These are phyloP conservation scores for Spinibarbus caldwelli DNA, from an alignment of 2,797 vertebrate genomes.

Conservation along the genomic window DNA sequence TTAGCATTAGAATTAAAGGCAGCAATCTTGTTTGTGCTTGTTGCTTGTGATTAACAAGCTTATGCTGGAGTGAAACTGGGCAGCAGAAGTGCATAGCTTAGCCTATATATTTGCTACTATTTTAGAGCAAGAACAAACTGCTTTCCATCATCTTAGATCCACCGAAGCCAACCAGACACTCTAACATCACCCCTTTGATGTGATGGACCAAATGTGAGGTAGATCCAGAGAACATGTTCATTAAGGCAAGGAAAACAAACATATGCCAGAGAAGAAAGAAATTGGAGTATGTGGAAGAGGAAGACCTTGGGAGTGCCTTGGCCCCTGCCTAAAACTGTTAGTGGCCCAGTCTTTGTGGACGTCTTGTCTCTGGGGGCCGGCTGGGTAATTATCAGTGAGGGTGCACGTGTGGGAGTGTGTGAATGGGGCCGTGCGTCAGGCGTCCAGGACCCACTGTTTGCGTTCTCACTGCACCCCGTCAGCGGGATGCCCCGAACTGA, in stretches of 20 bases:
- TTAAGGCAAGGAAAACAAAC: slow-evolving; percentile 74
- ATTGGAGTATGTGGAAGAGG: slow-evolving; percentile 57
- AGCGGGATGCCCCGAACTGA: slow-evolving; percentile 35
- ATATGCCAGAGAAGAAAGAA: slow-evolving; percentile 64
- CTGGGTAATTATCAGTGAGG: slow-evolving; percentile 72
- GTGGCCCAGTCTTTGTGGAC: slow-evolving; percentile 69
- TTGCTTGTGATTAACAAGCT: background rate
- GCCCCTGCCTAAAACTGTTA: slow-evolving; percentile 76
- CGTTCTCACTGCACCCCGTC: slow-evolving; percentile 49
- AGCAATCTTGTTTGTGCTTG: background rate
- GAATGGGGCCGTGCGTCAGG: slow-evolving; percentile 37
- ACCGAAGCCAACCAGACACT: slow-evolving; percentile 4
- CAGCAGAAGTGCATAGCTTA: background rate
- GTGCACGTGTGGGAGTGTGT: slow-evolving; percentile 62
- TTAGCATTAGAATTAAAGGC: background rate
- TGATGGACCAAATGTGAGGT: slow-evolving; percentile 21
- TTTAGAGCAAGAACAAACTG: background rate
- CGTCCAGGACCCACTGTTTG: slow-evolving; percentile 52
- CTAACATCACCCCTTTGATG: slow-evolving; percentile 43
- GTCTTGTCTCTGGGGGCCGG: slow-evolving; percentile 70
- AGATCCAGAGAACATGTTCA: slow-evolving; percentile 68
- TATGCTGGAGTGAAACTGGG: background rate
- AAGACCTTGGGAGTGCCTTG: slow-evolving; percentile 67
- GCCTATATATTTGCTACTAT: background rate
- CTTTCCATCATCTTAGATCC: background rate